Evolutionary conservation across 2,888 invertebrate species (phyloP), one percentile per base, ranked within the genome.

Genomic region (Orthosia gothica): DNA sequence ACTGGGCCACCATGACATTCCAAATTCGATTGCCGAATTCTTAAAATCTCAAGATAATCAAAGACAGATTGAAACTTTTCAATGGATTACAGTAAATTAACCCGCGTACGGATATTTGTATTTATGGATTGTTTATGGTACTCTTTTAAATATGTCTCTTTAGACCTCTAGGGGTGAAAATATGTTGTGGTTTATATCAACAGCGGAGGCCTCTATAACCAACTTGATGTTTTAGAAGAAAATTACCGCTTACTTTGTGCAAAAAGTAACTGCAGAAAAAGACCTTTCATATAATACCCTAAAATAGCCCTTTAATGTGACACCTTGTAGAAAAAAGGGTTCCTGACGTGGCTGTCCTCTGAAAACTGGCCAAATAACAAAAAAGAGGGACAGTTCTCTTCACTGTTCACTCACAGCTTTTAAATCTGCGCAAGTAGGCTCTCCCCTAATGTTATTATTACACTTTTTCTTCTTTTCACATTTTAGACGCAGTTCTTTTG

Each of bases 401-500:
- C 49, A 66, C 59, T 61, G 40, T 76, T 74, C 73, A 65, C 70
- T 69, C 62, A 62, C 74, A 70, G 77, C 72, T 78, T 76, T 78
- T 76, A 69, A 63, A 81, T 74, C 65, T 59, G 70, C 50, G 61
- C 54, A 57, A 82, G 67, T 71, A 59, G 71, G 58, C 50, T 54
- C 49, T 62, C 73, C 64, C 49, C 55, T 85, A 78, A 78, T 66
- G 65, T 72, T 61, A 74, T 81, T 78, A 83, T 71, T 45, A 72
- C 70, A 26, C 54, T 72, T 79, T 70, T 80, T 54, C 59, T 69
- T 57, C 55, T 61, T 47, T 69, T 58, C 49, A 64, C 32, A 57
- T 64, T 83, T 72, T 23, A 69, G 26, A 66, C 64, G 20, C 54
- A 77, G 64, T 83, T 62, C 71, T 80, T 84, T 80, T 83, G 80